Base-by-base conservation (phyloP, 2,888 invertebrate species). In the Trachelus tabidus region DNA sequence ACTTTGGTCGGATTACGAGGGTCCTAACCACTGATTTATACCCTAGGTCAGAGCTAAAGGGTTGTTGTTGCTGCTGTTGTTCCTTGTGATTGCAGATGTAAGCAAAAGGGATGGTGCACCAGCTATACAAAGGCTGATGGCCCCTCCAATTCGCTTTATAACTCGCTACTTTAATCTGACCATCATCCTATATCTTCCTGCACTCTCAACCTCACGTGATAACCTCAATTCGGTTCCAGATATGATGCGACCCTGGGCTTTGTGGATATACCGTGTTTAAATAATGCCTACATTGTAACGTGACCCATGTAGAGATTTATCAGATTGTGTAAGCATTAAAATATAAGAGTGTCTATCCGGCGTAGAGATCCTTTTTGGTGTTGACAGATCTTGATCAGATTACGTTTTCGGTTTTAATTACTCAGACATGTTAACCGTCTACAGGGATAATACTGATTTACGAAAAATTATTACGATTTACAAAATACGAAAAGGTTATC, bases 11-110 rank as follows among this genome's bases (percentile, higher is more conserved):
- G 71, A 71, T 71, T 71, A 71, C 71, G 71, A 71, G 71, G 71
- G 71, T 71, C 71, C 33, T 71, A 33, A 33, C 71, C 31, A 71
- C 71, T 71, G 71, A 71, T 71, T 71, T 71, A 71, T 71, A 31
- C 33, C 71, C 31, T 15, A 71, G 71, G 71, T 71, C 31, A 33
- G 33, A 71, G 33, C 31, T 33, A 71, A 71, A 71, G 56, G 56
- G 56, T 23, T 56, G 23, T 56, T 56, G 56, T 23, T 56, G 15
- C 23, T 56, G 56, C 56, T 56, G 56, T 15, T 56, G 56, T 23
- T 56, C 56, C 56, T 56, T 23, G 56, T 56, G 56, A 56, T 23
- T 56, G 71, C 71, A 71, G 11, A 33, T 71, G 71, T 71, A 71
- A 71, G n/a, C 71, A 71, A 71, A 71, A 31, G 56, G 40, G 23